Evolutionary conservation across 2,113 vertebrate genomes (phyloP), one percentile per base, ranked within the genome.

Genomic region (Gymnobelideus leadbeateri): DNA sequence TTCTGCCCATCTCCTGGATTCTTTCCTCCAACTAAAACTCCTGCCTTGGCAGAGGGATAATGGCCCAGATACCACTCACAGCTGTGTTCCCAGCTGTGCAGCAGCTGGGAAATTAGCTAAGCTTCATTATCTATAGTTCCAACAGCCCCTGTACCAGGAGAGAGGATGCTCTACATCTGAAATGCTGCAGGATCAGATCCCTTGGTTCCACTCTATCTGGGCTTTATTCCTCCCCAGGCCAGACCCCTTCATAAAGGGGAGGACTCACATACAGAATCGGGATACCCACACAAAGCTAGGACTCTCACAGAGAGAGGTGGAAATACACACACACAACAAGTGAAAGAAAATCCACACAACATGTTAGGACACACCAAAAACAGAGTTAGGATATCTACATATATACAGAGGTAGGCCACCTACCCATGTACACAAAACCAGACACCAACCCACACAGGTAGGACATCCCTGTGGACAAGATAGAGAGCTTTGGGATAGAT

Each of bases 11-110:
- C 31, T 94, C 91, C 43, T 90, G 23, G 68, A 47, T 92, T 93
- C 57, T 51, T 37, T 94, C 46, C 50, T 94, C 92, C 12, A 12
- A 89, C 50, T 84, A 53, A 84, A 51, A 94, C 89, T 28, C 28
- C 31, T 50, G 31, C 37, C 31, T 92, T 84, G n/a, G 92, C 43
- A 96, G 47, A 94, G 12, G 95, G 3, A 92, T 89, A 95, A 92
- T 91, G 37, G 94, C 51, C n/a, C 92, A 96, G 52, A 46, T 43
- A 57, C 68, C n/a, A 84, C 37, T 84, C 19, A 89, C 0, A 49
- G 31, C 57, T 89, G 43, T 84, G 47, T 46, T 94, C 52, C 92
- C 93, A 25, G 16, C 51, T 84, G 91, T 8, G 31, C 2, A 68
- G 43, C 57, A 92, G 37, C 51, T 94, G 47, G 77, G 21, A 91